phyloP scores from a whole-genome alignment of 2,888 invertebrate species.

The Platycheirus albimanus region DNA sequence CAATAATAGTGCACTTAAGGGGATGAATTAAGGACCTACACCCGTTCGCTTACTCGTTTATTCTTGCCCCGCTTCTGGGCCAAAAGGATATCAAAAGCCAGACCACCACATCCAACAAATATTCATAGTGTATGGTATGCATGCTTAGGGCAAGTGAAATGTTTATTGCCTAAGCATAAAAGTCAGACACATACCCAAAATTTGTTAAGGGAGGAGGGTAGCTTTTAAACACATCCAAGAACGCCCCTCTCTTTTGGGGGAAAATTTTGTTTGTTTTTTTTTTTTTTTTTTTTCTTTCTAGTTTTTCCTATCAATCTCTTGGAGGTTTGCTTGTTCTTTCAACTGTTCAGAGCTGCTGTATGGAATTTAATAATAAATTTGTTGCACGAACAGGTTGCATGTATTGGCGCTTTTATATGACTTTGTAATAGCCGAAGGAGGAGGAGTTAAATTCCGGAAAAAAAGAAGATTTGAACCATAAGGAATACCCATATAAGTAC shows the following conservation, averaged over 20 bases:
- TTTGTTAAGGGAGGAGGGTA: constrained; percentile 31
- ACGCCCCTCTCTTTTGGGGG: constrained; percentile 10
- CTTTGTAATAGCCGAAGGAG: too few species aligned
- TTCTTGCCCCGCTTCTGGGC: neutral
- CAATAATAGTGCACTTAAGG: constrained; percentile 74
- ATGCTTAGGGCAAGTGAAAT: constrained; percentile 69
- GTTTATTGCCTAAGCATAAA: constrained; percentile 71
- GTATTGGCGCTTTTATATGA: too few species aligned
- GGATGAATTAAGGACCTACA: constrained; percentile 64
- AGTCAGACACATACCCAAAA: constrained; percentile 60
- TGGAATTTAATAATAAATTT: constrained; percentile 58
- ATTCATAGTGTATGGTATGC: constrained; percentile 73
- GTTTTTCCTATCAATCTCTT: constrained; percentile 57
- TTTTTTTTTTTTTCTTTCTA: neutral
- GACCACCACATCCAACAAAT: constrained; percentile 63
- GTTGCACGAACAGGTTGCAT: constrained; percentile 1
- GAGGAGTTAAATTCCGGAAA: too few species aligned
- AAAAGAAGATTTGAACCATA: too few species aligned
- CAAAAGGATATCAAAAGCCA: constrained; percentile 44
- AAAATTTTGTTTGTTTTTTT: neutral
- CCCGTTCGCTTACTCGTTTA: constrained; percentile 11
- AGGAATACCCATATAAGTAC: too few species aligned
- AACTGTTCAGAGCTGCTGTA: constrained; percentile 17
- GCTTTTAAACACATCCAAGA: constrained; percentile 56
- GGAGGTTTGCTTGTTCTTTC: constrained; percentile 48